These are phyloP conservation scores for Alloscopus bannaensis DNA, from an alignment of 2,888 invertebrate genomes.

Conservation along the genomic window DNA sequence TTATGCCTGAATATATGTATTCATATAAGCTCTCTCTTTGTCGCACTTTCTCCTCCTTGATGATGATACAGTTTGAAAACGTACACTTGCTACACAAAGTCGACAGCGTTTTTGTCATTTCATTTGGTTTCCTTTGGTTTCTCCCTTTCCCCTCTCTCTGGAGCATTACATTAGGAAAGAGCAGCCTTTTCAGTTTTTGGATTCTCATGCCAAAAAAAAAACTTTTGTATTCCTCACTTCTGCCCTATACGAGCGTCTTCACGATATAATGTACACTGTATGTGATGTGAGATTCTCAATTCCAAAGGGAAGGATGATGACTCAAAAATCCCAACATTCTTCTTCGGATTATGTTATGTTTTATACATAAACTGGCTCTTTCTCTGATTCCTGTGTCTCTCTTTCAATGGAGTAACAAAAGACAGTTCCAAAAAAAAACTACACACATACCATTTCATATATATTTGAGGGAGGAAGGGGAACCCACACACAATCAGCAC, in stretches of 20 bases:
- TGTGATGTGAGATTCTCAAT: constrained; percentile 44
- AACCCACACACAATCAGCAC: constrained; percentile 39
- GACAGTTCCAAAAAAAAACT: constrained; percentile 7
- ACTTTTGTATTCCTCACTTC: background rate
- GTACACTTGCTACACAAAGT: constrained; percentile 1
- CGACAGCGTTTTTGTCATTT: constrained; percentile 41
- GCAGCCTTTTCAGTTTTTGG: constrained; percentile 59
- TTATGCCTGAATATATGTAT: constrained; percentile 13
- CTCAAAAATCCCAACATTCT: constrained; percentile 57
- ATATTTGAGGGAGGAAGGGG: constrained; percentile 20
- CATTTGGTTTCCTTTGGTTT: constrained; percentile 53
- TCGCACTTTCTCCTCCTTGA: constrained; percentile 16
- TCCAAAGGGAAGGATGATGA: constrained; percentile 55
- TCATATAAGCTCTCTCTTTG: background rate
- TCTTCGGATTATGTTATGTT: constrained; percentile 53
- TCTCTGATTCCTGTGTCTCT: constrained; percentile 27
- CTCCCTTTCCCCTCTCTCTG: constrained; percentile 40
- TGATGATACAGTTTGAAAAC: constrained; percentile 12
- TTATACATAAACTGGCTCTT: constrained; percentile 50
- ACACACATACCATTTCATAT: background rate
- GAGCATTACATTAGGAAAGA: constrained; percentile 38
- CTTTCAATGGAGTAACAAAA: constrained; percentile 28
- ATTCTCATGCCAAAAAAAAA: constrained; percentile 50
- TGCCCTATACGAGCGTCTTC: constrained; percentile 3
- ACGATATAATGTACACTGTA: constrained; percentile 29